These are phyloP conservation scores for Hyalella azteca DNA, from an alignment of 2,888 invertebrate species.

Conservation along the genomic window DNA sequence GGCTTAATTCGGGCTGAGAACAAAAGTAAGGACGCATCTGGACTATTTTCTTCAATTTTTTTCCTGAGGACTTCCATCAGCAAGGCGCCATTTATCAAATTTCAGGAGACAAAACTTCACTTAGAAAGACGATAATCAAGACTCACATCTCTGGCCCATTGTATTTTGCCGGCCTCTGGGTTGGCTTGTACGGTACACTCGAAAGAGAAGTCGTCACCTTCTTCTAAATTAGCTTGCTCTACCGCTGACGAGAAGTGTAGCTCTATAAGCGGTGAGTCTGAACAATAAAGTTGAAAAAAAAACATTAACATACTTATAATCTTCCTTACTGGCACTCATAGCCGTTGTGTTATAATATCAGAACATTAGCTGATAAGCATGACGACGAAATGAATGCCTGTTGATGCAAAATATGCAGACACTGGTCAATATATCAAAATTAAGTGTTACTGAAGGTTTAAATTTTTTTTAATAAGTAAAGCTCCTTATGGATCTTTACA, in stretches of 20 bases:
- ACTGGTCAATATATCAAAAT: too few species aligned
- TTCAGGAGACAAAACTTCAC: slow-evolving; percentile 14
- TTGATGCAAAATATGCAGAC: too few species aligned
- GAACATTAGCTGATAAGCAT: too few species aligned
- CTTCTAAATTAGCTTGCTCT: slow-evolving; percentile 44
- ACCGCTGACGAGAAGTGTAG: slow-evolving; percentile 35
- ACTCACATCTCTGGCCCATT: slow-evolving; percentile 54
- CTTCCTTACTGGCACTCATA: too few species aligned
- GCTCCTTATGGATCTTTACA: too few species aligned
- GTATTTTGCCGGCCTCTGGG: slow-evolving; percentile 41
- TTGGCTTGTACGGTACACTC: slow-evolving; percentile 46
- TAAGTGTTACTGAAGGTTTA: too few species aligned
- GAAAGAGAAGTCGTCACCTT: slow-evolving; percentile 52
- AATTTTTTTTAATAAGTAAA: too few species aligned
- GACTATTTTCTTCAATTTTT: not conserved
- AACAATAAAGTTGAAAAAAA: not conserved
- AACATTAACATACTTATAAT: too few species aligned
- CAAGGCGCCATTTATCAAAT: slow-evolving; percentile 3
- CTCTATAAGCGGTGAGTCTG: slow-evolving; percentile 48
- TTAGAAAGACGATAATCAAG: not conserved
- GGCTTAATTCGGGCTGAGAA: not conserved
- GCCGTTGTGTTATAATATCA: too few species aligned
- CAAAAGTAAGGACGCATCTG: not conserved
- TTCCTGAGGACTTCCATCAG: not conserved
- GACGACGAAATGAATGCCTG: too few species aligned